A percentile compares a stretch with the other conserved stretches of the same genome.
Evolutionary conservation across 1,140 invertebrate genomes (phyloP).

Genomic region (Luehdorfia chinensis): DNA sequence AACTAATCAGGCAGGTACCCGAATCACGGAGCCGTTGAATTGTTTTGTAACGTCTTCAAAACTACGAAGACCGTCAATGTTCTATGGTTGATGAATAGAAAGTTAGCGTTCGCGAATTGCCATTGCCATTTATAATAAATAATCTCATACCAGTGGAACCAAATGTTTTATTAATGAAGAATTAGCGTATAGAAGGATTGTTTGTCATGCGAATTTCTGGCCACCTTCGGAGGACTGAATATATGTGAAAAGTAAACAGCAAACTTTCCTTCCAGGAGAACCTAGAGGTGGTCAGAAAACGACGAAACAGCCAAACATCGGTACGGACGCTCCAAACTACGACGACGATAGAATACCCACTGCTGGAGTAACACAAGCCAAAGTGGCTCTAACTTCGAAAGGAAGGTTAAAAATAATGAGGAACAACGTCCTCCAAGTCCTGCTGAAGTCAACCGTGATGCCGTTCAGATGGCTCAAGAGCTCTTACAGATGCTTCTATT

Average conservation of each 20-base stretch:
- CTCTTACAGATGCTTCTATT: constrained; percentile 65
- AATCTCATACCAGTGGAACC: no score
- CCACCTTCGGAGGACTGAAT: constrained; percentile 27
- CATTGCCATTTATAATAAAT: no score
- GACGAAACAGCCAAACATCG: constrained; percentile 6
- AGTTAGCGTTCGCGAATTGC: no score
- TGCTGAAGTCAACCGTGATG: constrained; percentile 59
- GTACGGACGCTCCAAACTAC: constrained; percentile 1
- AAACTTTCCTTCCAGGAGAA: constrained; percentile 63
- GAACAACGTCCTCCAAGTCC: constrained; percentile 50
- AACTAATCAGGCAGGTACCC: no score
- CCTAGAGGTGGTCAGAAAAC: constrained; percentile 40
- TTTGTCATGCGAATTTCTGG: no score
- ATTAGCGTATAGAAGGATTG: no score
- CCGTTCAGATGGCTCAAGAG: constrained; percentile 65
- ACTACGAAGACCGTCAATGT: no score
- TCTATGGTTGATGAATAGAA: no score
- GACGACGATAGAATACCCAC: constrained; percentile 5
- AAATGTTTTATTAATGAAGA: no score
- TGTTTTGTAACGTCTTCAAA: no score
- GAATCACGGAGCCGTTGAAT: no score
- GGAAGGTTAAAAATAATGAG: constrained; percentile 54
- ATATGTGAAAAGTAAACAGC: constrained; percentile 18
- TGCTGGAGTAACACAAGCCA: constrained; percentile 11
- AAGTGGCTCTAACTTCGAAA: constrained; percentile 31